A percentile compares a stretch with the other conserved stretches of the same genome.
Evolutionary conservation across 1,140 invertebrate species (phyloP).

Genomic region (Diachasma alloeum): DNA sequence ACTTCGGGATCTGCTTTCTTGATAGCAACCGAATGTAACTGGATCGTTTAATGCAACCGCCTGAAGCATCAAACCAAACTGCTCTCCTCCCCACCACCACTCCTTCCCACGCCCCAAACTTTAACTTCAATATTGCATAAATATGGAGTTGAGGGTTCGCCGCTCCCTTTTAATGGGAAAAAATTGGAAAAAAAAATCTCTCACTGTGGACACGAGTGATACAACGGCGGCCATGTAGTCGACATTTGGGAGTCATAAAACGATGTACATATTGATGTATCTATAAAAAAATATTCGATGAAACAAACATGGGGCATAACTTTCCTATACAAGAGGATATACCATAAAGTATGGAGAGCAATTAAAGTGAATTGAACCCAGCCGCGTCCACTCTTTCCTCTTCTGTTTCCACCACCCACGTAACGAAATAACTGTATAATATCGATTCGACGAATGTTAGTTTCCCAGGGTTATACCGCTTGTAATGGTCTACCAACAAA

Average conservation of each 20-base stretch:
- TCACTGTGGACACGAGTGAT: background rate
- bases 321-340: background rate
- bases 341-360: slow-evolving; percentile 17
- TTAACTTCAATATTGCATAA: background rate
- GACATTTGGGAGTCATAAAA: background rate
- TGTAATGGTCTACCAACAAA: background rate
- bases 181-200: background rate
- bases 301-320: background rate
- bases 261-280: background rate
- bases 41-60: slow-evolving; percentile 4
- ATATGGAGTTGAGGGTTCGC: background rate
- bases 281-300: background rate
- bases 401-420: background rate
- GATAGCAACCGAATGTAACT: background rate
- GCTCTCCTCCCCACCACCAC: background rate
- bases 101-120: background rate
- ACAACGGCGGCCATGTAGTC: background rate
- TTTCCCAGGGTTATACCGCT: background rate
- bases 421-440: slow-evolving; percentile 3
- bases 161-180: background rate
- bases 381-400: background rate
- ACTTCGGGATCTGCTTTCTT: background rate
- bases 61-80: background rate
- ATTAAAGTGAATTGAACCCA: slow-evolving; percentile 26
- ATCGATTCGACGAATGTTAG: background rate